Conservation (phyloP, 2,113 vertebrate genomes). For the Falcunculus frontatus region DNA sequence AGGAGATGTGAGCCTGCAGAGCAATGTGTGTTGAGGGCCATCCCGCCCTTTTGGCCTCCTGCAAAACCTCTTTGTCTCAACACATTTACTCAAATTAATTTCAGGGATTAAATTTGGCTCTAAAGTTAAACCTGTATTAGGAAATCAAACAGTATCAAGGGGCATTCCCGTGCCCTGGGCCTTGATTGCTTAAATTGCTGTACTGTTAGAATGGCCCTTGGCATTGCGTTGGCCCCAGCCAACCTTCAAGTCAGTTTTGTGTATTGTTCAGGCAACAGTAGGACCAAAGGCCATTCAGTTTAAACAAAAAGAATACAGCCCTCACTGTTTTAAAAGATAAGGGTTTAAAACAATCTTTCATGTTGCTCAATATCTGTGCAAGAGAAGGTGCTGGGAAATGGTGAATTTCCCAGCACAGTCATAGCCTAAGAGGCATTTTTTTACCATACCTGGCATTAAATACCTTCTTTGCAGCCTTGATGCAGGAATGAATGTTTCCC, state of each 20-base stretch:
- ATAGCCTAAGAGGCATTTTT: not conserved
- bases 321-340: not conserved
- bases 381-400: not conserved
- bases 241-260: not conserved
- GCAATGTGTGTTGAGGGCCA: accelerated
- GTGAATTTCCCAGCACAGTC: not conserved
- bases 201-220: not conserved
- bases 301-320: not conserved
- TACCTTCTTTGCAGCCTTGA: not conserved
- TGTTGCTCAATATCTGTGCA: not conserved
- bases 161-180: not conserved
- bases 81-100: not conserved
- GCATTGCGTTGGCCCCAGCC: not conserved
- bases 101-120: not conserved
- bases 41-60: not conserved
- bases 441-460: not conserved
- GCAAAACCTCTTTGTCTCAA: not conserved
- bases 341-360: not conserved
- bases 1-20: not conserved
- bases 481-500: not conserved
- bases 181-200: not conserved
- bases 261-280: not conserved
- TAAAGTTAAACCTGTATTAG: not conserved
- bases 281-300: not conserved
- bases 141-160: not conserved